Evolutionary conservation across 2,113 vertebrate genomes (phyloP).

Genomic region (Prinia subflava): DNA sequence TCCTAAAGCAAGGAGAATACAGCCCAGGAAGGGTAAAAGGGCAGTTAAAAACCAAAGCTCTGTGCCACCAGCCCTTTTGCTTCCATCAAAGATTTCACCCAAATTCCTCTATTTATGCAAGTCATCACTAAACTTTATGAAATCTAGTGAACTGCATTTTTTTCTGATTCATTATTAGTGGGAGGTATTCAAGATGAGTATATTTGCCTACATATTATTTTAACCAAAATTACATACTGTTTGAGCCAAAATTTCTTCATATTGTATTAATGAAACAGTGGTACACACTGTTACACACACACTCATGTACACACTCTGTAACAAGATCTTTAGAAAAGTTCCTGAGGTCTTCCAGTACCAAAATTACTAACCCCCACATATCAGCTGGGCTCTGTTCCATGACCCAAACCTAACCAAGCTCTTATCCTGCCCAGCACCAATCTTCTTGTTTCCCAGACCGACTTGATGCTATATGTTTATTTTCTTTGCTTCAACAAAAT

Average conservation of each 20-base stretch:
- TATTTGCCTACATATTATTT: neutral
- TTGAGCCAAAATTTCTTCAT: neutral
- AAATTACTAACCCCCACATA: neutral
- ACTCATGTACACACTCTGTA: fast-evolving
- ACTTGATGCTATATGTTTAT: neutral
- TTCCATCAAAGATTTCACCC: neutral
- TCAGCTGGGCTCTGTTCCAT: neutral
- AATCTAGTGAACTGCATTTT: neutral
- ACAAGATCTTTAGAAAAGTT: neutral
- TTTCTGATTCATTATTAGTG: neutral
- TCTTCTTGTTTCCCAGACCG: neutral
- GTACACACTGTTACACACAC: neutral
- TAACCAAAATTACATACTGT: no score
- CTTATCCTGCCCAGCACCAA: neutral
- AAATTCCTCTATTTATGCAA: neutral
- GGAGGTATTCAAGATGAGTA: neutral
- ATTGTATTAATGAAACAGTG: neutral
- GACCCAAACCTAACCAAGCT: neutral
- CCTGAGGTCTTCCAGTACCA: neutral
- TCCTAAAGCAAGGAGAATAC: neutral
- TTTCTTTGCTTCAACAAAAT: neutral
- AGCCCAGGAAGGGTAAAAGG: neutral
- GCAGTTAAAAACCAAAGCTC: neutral
- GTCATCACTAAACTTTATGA: neutral
- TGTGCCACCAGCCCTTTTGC: neutral